These are phyloP conservation scores for Coilia nasus DNA, from an alignment of 2,797 vertebrate species.

Conservation along the genomic window DNA sequence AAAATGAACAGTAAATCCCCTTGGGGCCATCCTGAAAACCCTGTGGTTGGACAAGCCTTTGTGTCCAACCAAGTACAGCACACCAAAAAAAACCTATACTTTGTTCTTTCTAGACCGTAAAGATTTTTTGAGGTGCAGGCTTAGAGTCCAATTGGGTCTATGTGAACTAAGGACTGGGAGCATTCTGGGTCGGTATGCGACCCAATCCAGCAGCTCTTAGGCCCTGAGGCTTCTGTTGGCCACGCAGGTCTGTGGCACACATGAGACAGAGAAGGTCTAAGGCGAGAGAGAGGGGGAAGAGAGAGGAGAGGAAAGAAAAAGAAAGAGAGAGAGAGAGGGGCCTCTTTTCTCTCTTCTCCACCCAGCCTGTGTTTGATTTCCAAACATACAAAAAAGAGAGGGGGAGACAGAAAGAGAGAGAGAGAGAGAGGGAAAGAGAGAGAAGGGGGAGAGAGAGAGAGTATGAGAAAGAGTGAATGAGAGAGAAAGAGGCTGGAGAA, in stretches of 20 bases:
- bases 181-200: not conserved
- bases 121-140: not conserved
- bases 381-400: not conserved
- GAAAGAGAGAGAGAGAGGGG: not conserved
- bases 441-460: not conserved
- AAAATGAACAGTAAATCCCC: not conserved
- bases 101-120: not conserved
- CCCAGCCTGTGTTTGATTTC: slow-evolving; percentile 14
- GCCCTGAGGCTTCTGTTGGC: not conserved
- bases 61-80: not conserved
- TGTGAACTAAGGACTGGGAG: not conserved
- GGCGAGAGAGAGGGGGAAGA: not conserved
- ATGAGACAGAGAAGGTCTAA: not conserved
- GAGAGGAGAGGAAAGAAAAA: not conserved
- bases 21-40: not conserved
- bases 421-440: not conserved
- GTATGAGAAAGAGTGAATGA: not conserved
- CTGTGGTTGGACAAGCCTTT: not conserved
- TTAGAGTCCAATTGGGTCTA: not conserved
- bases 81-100: too few species aligned
- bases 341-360: not conserved
- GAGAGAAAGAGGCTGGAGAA: not conserved
- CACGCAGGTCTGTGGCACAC: not conserved
- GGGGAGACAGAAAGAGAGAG: not conserved
- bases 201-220: not conserved